A percentile compares a stretch with the other conserved stretches of the same genome.
phyloP scores from a whole-genome alignment of 2,113 vertebrate genomes.

The Paradoxurus hermaphroditus region DNA sequence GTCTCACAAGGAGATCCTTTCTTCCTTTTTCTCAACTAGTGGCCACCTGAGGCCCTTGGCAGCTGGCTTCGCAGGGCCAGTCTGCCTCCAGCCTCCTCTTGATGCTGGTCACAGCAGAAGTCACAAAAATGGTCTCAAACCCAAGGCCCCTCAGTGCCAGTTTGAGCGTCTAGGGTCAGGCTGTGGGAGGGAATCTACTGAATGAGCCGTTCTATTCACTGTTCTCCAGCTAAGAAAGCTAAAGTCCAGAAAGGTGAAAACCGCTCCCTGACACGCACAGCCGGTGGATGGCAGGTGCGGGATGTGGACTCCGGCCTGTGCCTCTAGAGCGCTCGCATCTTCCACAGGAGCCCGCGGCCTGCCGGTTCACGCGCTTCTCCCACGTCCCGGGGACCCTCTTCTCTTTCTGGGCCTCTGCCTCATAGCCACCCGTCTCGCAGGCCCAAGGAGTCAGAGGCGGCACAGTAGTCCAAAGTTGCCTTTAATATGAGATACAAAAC shows the following conservation, averaged over 20 bases:
- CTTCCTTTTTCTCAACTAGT: background rate
- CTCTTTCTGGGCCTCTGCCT: background rate
- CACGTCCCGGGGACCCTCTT: background rate
- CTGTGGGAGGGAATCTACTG: background rate
- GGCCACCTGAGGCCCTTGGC: background rate
- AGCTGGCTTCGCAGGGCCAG: background rate
- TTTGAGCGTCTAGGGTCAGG: background rate
- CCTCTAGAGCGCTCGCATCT: background rate
- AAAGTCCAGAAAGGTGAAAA: background rate
- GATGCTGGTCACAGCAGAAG: background rate
- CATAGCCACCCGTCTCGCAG: background rate
- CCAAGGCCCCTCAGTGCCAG: background rate
- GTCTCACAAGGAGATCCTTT: background rate
- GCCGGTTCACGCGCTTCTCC: background rate
- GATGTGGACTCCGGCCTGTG: background rate
- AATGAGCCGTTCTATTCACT: background rate
- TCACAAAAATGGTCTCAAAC: background rate
- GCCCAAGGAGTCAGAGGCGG: background rate
- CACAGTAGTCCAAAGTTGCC: background rate
- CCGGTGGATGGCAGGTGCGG: background rate
- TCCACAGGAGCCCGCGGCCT: background rate
- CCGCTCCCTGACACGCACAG: background rate
- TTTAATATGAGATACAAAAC: slow-evolving; percentile 55
- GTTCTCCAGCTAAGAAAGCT: background rate
- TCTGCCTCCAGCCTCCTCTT: background rate